phyloP scores from a whole-genome alignment of 2,888 invertebrate genomes.

The Germaria angustata region DNA sequence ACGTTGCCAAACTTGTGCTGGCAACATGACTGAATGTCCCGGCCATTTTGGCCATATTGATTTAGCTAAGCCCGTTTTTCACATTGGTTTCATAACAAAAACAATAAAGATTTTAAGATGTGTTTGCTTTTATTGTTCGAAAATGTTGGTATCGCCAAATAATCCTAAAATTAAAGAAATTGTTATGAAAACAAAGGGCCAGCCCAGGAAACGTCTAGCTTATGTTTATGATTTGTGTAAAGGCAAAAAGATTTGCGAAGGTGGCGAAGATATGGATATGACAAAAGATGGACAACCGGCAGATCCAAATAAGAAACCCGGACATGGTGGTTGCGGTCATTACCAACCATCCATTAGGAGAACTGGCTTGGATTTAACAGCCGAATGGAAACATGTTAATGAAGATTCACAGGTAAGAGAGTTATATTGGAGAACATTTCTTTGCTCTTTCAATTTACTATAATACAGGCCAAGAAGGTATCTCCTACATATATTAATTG shows the following conservation, averaged over 20 bases:
- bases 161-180: constrained; percentile 83
- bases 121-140: constrained; percentile 99
- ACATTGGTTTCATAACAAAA: constrained; percentile 98
- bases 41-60: constrained; percentile 99
- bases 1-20: constrained; percentile 96
- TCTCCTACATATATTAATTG: no score
- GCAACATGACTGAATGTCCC: constrained; percentile 99
- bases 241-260: constrained; percentile 98
- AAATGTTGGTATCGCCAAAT: constrained; percentile 95
- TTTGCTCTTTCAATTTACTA: no score
- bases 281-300: constrained; percentile 86
- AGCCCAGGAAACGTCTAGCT: constrained; percentile 95
- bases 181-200: constrained; percentile 96
- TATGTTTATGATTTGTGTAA: constrained; percentile 99
- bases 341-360: constrained; percentile 96
- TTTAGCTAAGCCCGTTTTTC: constrained; percentile 98
- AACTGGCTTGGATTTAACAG: constrained; percentile 94
- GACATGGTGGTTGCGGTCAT: constrained; percentile 98
- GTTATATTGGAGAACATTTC: not conserved
- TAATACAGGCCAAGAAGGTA: no score
- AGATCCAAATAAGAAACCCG: constrained; percentile 82
- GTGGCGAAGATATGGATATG: constrained; percentile 98
- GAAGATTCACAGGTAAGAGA: constrained; percentile 91
- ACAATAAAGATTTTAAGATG: constrained; percentile 98
- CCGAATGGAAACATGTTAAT: constrained; percentile 99